Evolutionary conservation across 35 echinoderm and acorn worm genomes (phyloP).

Genomic region (Apostichopus japonicus): DNA sequence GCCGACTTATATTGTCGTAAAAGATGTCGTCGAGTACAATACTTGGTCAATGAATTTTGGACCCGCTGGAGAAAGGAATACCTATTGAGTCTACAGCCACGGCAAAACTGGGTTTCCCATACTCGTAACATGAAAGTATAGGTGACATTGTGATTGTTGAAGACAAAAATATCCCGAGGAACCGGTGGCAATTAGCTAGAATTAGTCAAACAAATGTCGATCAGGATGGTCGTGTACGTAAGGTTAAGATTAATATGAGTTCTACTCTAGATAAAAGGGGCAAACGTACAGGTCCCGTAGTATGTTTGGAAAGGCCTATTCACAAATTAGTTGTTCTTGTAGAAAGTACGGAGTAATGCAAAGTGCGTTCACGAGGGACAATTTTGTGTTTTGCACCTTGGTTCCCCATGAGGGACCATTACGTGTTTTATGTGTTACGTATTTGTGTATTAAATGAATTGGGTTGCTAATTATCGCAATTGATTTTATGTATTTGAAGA

Average conservation of each 20-base stretch:
- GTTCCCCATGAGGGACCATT: no score
- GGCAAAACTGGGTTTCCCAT: conserved; percentile 54
- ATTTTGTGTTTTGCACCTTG: neutral
- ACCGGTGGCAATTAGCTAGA: conserved; percentile 55
- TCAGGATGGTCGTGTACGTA: conserved; percentile 44
- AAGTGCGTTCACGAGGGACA: neutral
- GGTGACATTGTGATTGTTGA: conserved; percentile 23
- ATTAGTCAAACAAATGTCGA: conserved; percentile 7
- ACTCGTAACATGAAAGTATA: conserved; percentile 35
- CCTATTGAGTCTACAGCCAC: conserved; percentile 52
- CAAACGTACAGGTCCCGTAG: neutral
- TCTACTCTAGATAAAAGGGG: conserved; percentile 21
- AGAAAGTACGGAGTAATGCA: neutral
- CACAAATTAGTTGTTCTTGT: conserved; percentile 61
- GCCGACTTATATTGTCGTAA: conserved; percentile 62
- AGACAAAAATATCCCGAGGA: conserved; percentile 44
- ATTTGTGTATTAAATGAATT: no score
- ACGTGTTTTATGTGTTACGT: no score
- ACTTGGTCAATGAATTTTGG: conserved; percentile 79
- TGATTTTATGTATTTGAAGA: no score
- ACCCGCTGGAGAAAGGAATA: conserved; percentile 75
- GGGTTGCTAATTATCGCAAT: no score
- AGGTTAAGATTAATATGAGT: conserved; percentile 34
- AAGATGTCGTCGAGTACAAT: conserved; percentile 71
- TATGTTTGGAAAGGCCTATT: conserved; percentile 46